Conservation (phyloP, 2,113 vertebrate species). For the Propithecus coquereli region DNA sequence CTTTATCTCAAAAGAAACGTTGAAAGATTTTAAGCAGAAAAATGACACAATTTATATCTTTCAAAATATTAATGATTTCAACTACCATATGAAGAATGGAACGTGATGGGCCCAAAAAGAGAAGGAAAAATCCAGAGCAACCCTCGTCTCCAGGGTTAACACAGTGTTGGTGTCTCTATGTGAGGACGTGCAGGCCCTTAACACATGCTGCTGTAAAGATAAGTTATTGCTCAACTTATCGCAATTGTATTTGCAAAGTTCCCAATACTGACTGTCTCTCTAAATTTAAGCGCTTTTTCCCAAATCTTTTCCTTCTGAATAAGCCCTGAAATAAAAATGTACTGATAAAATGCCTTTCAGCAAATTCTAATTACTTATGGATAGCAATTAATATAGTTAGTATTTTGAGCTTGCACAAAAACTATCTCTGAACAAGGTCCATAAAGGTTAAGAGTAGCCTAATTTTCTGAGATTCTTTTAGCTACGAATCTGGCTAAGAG, state of each 20-base stretch:
- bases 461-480: conserved; percentile 54
- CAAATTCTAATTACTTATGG: conserved; percentile 12
- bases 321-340: not conserved
- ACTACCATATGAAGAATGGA: not conserved
- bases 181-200: not conserved
- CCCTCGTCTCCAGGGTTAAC: not conserved
- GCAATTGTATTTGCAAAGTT: not conserved
- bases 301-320: conserved; percentile 36
- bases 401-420: conserved; percentile 6
- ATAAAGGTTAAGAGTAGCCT: not conserved
- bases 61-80: not conserved
- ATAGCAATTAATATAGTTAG: not conserved
- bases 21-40: conserved; percentile 38
- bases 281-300: not conserved
- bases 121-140: not conserved
- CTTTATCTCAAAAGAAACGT: not conserved
- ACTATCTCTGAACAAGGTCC: conserved; percentile 35
- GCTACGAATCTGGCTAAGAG: conserved; percentile 66
- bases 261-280: not conserved
- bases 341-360: not conserved
- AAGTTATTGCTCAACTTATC: not conserved
- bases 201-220: not conserved
- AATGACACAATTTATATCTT: not conserved
- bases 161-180: not conserved
- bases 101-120: not conserved